Percentiles rank a stretch among this genome's conserved stretches.
Conservation (phyloP, 2,888 invertebrate genomes). For the Vanessa cardui region DNA sequence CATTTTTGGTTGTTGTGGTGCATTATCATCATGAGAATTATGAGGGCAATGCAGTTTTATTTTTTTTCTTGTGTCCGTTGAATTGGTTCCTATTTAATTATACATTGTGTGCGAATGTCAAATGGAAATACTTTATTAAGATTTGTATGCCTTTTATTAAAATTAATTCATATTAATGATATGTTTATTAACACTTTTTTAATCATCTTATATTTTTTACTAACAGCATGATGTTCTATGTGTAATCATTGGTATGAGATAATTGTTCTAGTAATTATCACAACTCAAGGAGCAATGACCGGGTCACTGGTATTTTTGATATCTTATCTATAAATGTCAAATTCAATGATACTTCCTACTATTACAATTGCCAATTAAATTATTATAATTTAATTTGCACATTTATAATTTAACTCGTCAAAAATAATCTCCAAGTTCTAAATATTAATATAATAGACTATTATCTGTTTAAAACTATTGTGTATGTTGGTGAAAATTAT, state of each 20-base stretch:
- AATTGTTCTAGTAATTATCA: conserved; percentile 37
- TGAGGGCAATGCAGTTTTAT: conserved; percentile 31
- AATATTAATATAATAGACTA: no score
- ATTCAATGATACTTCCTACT: conserved; percentile 50
- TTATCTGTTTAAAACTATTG: no score
- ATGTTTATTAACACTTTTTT: neutral
- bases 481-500: neutral
- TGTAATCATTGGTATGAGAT: conserved; percentile 2
- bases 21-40: conserved; percentile 31
- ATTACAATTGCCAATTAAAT: neutral
- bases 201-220: conserved; percentile 4
- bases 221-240: conserved; percentile 27
- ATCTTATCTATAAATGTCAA: conserved; percentile 63
- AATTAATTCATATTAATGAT: neutral
- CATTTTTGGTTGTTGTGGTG: conserved; percentile 38
- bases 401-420: neutral
- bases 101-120: neutral
- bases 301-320: conserved; percentile 60
- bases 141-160: conserved; percentile 17
- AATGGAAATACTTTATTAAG: neutral
- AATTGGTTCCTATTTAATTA: conserved; percentile 23
- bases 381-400: no score
- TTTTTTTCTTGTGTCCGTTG: conserved; percentile 25
- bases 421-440: neutral
- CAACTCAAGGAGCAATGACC: conserved; percentile 53